These are phyloP conservation scores for Drosophila lini DNA, from an alignment of 1,140 invertebrate species.

Conservation along the genomic window DNA sequence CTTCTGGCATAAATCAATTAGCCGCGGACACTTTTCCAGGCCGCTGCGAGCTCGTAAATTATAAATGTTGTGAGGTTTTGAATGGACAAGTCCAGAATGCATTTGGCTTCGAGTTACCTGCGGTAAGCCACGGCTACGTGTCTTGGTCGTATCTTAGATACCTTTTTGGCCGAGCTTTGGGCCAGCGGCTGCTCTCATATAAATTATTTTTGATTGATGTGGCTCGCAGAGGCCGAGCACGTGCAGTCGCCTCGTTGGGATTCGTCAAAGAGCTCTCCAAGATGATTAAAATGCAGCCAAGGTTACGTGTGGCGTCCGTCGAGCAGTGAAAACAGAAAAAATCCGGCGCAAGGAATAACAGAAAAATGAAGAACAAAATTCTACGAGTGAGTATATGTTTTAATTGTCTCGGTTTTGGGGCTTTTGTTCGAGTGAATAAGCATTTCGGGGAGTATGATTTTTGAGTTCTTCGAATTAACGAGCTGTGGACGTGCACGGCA, in stretches of 20 bases:
- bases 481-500: slow-evolving; percentile 71
- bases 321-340: slow-evolving; percentile 18
- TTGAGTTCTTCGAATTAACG: slow-evolving; percentile 77
- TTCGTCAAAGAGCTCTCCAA: slow-evolving; percentile 53
- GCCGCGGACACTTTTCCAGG: slow-evolving; percentile 62
- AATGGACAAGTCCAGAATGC: slow-evolving; percentile 47
- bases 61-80: slow-evolving; percentile 45
- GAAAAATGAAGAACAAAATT: slow-evolving; percentile 10
- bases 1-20: slow-evolving; percentile 71
- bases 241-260: slow-evolving; percentile 63
- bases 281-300: slow-evolving; percentile 81
- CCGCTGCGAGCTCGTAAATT: slow-evolving; percentile 72
- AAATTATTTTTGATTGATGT: slow-evolving; percentile 80
- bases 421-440: slow-evolving; percentile 40
- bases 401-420: slow-evolving; percentile 66
- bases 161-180: slow-evolving; percentile 37
- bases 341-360: slow-evolving; percentile 3
- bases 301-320: slow-evolving; percentile 71
- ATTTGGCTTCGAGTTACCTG: slow-evolving; percentile 48
- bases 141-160: slow-evolving; percentile 45
- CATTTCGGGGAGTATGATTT: slow-evolving; percentile 62
- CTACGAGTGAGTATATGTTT: slow-evolving; percentile 49
- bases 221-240: slow-evolving; percentile 61
- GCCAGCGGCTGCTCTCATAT: slow-evolving; percentile 64
- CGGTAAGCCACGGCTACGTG: slow-evolving; percentile 27